Conservation (phyloP, 2,797 vertebrate species). For the Sylvia borin region DNA sequence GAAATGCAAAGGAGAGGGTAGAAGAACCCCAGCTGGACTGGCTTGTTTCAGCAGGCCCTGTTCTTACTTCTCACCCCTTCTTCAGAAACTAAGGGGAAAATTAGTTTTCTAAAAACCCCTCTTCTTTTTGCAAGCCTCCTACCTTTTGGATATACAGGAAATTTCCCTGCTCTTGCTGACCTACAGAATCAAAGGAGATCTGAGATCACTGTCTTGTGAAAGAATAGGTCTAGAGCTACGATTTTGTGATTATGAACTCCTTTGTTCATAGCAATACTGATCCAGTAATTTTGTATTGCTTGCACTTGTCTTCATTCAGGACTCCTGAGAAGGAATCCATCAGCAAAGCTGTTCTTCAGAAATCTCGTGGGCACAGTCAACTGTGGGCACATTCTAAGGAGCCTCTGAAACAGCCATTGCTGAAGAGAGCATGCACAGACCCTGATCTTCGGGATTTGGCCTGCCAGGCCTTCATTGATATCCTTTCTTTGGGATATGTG, state of each 20-base stretch:
- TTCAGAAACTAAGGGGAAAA: background rate
- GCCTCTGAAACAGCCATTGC: constrained; percentile 89
- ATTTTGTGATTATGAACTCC: background rate
- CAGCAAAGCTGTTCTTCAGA: constrained; percentile 83
- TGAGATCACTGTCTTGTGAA: background rate
- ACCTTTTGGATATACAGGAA: background rate
- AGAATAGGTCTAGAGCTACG: background rate
- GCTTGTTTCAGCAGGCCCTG: background rate
- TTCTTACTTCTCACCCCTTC: background rate
- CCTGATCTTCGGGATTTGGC: constrained; percentile 84
- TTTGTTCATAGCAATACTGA: background rate
- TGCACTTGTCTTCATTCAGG: constrained; percentile 70
- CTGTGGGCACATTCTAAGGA: constrained; percentile 90
- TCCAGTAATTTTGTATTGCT: background rate
- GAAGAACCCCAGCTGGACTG: background rate
- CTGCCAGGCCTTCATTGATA: constrained; percentile 92
- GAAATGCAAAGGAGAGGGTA: background rate
- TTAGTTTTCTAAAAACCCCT: background rate
- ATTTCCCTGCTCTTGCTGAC: background rate
- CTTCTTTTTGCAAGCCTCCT: background rate
- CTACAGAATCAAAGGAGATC: background rate
- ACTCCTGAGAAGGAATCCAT: constrained; percentile 84
- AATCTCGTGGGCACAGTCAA: constrained; percentile 79
- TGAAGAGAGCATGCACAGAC: constrained; percentile 80
- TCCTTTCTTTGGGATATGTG: constrained; percentile 76